Evolutionary conservation across 2,888 invertebrate species (phyloP).

Genomic region (Fragum sueziense): DNA sequence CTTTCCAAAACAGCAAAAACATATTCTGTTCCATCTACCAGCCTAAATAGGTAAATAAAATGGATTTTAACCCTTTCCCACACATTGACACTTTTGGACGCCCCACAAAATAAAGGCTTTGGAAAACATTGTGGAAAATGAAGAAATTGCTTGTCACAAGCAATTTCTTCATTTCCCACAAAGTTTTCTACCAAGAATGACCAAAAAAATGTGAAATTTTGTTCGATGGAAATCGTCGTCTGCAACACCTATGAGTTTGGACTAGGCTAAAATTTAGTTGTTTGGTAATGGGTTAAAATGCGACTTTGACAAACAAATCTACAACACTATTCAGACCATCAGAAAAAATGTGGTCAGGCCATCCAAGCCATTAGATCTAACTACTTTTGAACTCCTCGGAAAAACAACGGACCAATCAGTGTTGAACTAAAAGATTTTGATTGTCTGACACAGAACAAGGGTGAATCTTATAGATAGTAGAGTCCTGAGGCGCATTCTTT

Average conservation of each 20-base stretch:
- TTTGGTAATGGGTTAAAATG: too few species aligned
- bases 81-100: too few species aligned
- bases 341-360: too few species aligned
- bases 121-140: too few species aligned
- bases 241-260: too few species aligned
- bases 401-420: neutral
- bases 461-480: too few species aligned
- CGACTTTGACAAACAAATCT: neutral
- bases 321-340: neutral
- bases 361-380: neutral
- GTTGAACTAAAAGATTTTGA: too few species aligned
- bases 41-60: neutral
- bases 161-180: neutral
- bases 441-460: neutral
- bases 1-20: neutral
- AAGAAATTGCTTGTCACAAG: neutral
- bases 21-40: neutral
- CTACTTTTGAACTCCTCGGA: neutral
- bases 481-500: too few species aligned
- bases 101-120: too few species aligned
- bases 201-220: too few species aligned
- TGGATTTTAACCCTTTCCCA: neutral
- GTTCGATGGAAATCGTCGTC: too few species aligned
- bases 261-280: too few species aligned
- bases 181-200: neutral